phyloP scores from a whole-genome alignment of 2,113 vertebrate species.

The Ibidorhyncha struthersii region DNA sequence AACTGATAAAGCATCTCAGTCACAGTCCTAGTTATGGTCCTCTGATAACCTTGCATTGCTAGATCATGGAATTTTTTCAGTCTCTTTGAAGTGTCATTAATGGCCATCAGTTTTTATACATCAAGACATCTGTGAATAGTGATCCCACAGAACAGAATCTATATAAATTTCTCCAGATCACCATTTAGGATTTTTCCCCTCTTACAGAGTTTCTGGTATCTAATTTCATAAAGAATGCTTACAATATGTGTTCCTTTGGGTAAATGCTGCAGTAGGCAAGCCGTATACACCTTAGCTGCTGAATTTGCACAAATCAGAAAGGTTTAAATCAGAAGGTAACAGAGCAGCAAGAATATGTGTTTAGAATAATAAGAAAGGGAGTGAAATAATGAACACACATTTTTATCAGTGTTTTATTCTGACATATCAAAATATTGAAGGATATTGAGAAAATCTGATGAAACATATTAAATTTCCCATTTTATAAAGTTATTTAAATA shows the following conservation, averaged over 20 bases:
- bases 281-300: neutral
- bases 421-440: neutral
- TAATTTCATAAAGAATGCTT: neutral
- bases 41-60: neutral
- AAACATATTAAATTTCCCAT: neutral
- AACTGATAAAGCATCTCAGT: neutral
- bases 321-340: neutral
- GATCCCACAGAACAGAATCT: neutral
- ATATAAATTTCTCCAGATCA: neutral
- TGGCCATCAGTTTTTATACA: neutral
- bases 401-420: neutral
- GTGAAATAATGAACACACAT: neutral
- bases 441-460: neutral
- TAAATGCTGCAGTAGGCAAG: neutral
- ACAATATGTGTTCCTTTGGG: neutral
- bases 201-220: neutral
- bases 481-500: neutral
- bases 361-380: neutral
- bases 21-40: neutral
- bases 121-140: neutral
- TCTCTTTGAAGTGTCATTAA: neutral
- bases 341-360: neutral
- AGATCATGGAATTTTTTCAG: neutral
- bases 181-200: neutral
- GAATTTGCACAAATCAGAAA: neutral